Base-by-base conservation (phyloP, 2,797 vertebrate species). In the Oophaga sylvatica region DNA sequence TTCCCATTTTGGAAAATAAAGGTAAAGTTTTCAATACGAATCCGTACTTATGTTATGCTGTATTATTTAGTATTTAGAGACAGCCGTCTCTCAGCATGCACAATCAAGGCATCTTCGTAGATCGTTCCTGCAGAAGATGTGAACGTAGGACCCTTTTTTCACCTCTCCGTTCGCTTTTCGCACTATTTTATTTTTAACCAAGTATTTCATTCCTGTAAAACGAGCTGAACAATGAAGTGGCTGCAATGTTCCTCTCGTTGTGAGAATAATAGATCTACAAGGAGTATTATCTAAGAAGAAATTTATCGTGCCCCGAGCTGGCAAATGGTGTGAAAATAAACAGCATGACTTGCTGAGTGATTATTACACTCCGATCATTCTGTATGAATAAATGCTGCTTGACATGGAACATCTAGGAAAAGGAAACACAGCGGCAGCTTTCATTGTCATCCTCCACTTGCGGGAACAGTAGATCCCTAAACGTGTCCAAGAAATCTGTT, bases 231-330 rank as follows among this genome's bases (percentile, higher is more conserved):
- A 83, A 83, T 83, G 67, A 71, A 71, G 67, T 56, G 81, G 59
- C 81, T 70, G 67, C 29, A 83, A 71, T 71, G 67, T 41, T 83
- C 65, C 81, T 83, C 65, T 70, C 53, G 59, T 68, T n/a, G 81
- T 71, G 65, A 83, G 67, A 83, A 83, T 71, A 71, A 83, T 71
- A 83, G 81, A 71, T 71, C 81, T 59, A 70, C 12, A n/a, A 81
- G 35, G 68, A 71, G 53, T 35, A 59, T 83, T 83, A 83, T 57
- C 29, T 78, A 57, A 29, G 31, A 68, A 82, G 81, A 70, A 57
- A 29, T 82, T 29, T 70, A 65, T 13, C 65, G 11, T 53, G 35
- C 45, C 62, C 41, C 16, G 60, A 53, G 62, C 62, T 67, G 48
- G 53, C 26, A 59, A 70, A 83, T 53, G 81, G 81, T 59, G 53